Evolutionary conservation across 1,140 invertebrate genomes (phyloP).

Genomic region (Drosophila pectinifera): DNA sequence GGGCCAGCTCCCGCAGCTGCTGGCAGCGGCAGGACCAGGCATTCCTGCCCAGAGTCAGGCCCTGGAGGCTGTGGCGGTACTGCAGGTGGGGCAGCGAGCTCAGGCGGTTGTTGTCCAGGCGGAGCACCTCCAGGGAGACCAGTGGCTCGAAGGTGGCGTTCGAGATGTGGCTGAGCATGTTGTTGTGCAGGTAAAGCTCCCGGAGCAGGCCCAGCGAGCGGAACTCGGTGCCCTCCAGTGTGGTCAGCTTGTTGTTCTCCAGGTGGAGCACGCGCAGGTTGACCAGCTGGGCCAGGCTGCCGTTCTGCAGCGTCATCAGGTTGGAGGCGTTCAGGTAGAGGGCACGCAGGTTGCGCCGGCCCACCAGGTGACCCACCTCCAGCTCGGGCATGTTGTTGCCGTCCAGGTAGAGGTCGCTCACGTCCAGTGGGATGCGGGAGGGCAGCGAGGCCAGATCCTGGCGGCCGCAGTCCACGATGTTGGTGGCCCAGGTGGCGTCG

Average conservation of each 20-base stretch:
- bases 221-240: slow-evolving; percentile 93
- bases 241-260: slow-evolving; percentile 92
- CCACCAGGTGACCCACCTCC: slow-evolving; percentile 93
- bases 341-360: slow-evolving; percentile 92
- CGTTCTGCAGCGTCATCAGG: slow-evolving; percentile 92
- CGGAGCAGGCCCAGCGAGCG: slow-evolving; percentile 91
- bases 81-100: slow-evolving; percentile 86
- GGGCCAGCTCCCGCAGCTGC: slow-evolving; percentile 93
- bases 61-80: slow-evolving; percentile 86
- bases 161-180: slow-evolving; percentile 90
- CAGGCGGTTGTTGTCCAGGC: slow-evolving; percentile 93
- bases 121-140: slow-evolving; percentile 91
- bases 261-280: slow-evolving; percentile 92
- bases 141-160: slow-evolving; percentile 92
- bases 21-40: slow-evolving; percentile 95
- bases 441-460: slow-evolving; percentile 89
- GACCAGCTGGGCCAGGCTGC: slow-evolving; percentile 93
- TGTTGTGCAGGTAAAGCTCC: slow-evolving; percentile 95
- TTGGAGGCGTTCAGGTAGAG: slow-evolving; percentile 93
- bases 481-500: slow-evolving; percentile 93
- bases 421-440: slow-evolving; percentile 92
- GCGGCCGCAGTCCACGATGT: slow-evolving; percentile 92
- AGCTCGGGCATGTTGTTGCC: slow-evolving; percentile 93
- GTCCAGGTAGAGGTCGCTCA: slow-evolving; percentile 95
- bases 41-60: slow-evolving; percentile 92